A percentile compares a stretch with the other conserved stretches of the same genome.
These are phyloP conservation scores for Sycophaga agraensis DNA, from an alignment of 1,140 invertebrate genomes.

Conservation along the genomic window DNA sequence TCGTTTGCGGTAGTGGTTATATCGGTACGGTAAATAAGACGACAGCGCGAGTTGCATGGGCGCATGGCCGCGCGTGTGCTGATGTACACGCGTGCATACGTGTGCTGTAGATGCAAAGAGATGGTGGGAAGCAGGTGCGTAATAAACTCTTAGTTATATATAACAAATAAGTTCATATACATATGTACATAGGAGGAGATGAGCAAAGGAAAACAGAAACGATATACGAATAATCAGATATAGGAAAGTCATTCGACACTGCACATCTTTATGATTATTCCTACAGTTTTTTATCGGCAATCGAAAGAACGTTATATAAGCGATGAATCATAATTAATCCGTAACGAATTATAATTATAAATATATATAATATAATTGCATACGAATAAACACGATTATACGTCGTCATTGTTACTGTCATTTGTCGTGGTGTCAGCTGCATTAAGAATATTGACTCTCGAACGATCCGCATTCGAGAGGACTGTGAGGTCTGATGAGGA, in stretches of 20 bases:
- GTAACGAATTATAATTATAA: too few species aligned
- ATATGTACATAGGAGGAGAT: constrained; percentile 24
- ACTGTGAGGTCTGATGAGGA: too few species aligned
- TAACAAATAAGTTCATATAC: constrained; percentile 14
- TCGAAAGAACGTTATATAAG: constrained; percentile 7
- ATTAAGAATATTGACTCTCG: too few species aligned
- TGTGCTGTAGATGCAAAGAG: not conserved
- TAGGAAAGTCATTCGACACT: not conserved
- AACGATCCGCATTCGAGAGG: too few species aligned
- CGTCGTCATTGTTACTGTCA: constrained; percentile 36
- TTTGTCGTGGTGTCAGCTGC: constrained; percentile 16
- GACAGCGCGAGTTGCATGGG: not conserved
- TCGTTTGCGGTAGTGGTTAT: constrained; percentile 11
- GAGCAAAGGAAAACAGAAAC: not conserved
- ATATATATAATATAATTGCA: too few species aligned
- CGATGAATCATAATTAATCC: constrained; percentile 37
- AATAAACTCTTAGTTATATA: not conserved
- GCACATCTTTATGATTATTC: constrained; percentile 21
- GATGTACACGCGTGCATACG: not conserved
- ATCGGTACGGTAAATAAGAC: constrained; percentile 1
- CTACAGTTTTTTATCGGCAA: constrained; percentile 22
- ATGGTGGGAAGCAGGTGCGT: not conserved
- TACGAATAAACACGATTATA: constrained; percentile 28
- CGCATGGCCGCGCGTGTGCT: not conserved
- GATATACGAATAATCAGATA: constrained; percentile 12